These are phyloP conservation scores for Tokudaia tokunoshimensis DNA, from an alignment of 2,797 vertebrate genomes.

Conservation along the genomic window DNA sequence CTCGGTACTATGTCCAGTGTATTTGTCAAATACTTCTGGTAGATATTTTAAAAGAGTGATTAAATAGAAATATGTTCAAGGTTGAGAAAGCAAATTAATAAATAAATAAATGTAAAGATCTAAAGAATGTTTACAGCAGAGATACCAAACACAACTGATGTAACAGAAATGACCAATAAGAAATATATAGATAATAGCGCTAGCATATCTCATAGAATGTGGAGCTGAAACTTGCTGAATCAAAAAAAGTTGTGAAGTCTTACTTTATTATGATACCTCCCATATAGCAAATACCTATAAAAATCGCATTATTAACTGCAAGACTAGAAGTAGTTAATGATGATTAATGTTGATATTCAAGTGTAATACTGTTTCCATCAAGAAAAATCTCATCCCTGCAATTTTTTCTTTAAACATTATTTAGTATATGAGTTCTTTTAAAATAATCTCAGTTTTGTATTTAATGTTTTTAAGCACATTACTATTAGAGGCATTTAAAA, in stretches of 20 bases:
- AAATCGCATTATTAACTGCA: background rate
- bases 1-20: background rate
- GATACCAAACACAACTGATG: background rate
- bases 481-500: conserved; percentile 18
- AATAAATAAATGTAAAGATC: background rate
- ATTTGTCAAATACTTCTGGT: background rate
- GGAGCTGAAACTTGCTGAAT: background rate
- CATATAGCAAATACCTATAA: background rate
- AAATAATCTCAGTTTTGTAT: background rate
- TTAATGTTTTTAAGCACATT: conserved; percentile 1
- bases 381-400: background rate
- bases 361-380: background rate
- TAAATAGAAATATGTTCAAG: background rate
- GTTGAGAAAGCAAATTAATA: background rate
- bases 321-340: background rate
- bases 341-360: background rate
- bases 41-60: background rate
- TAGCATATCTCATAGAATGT: background rate
- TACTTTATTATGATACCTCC: background rate
- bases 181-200: background rate
- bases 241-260: background rate
- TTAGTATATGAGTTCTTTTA: background rate
- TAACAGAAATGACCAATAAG: background rate
- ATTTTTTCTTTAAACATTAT: background rate
- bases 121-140: background rate